Evolutionary conservation across 1,140 invertebrate species (phyloP).

Genomic region (Pomacea maculata): DNA sequence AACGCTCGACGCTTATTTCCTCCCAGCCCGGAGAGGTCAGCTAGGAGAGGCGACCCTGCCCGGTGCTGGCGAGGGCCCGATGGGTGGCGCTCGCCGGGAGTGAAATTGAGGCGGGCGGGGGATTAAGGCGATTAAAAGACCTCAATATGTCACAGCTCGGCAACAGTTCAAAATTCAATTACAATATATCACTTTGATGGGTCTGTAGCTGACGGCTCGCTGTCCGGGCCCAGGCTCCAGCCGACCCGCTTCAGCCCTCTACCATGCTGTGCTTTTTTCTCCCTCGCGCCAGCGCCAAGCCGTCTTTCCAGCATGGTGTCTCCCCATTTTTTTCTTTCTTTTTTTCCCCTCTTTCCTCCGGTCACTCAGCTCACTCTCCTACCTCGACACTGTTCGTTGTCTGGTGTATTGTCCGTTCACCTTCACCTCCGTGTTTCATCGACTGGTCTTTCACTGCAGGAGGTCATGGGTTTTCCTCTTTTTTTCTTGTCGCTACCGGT

Average conservation of each 20-base stretch:
- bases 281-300: background rate
- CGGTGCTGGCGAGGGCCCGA: conserved; percentile 12
- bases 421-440: background rate
- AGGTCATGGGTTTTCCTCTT: background rate
- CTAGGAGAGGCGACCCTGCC: conserved; percentile 22
- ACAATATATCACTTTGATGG: conserved; percentile 36
- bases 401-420: background rate
- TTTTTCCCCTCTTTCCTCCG: background rate
- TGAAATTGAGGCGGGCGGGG: conserved; percentile 23
- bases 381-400: background rate
- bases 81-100: conserved; percentile 8
- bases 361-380: background rate
- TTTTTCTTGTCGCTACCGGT: background rate
- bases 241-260: background rate
- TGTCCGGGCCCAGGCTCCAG: conserved; percentile 13
- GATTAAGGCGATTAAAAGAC: conserved; percentile 32
- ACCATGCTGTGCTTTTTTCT: background rate
- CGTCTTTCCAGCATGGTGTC: background rate
- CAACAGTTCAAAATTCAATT: conserved; percentile 41
- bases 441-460: background rate
- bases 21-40: conserved; percentile 18
- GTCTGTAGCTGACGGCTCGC: conserved; percentile 26
- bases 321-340: background rate
- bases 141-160: conserved; percentile 34
- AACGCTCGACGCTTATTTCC: conserved; percentile 29